Conservation (phyloP, 2,113 vertebrate genomes). For the Rhegmatorhina hoffmannsi region DNA sequence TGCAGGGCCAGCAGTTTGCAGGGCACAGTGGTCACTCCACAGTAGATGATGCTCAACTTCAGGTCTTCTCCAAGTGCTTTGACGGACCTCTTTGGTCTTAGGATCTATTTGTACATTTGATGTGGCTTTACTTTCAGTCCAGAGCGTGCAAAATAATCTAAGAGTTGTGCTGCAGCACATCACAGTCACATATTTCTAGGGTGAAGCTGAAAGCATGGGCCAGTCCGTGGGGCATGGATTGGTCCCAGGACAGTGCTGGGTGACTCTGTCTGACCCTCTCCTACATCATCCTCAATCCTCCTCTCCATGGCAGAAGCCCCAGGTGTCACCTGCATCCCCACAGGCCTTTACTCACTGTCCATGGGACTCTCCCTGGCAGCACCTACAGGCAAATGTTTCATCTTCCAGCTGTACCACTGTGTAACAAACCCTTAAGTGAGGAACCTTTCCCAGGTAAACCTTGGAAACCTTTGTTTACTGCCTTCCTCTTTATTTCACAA, state of each 20-base stretch:
- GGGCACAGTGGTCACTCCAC: not conserved
- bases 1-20: not conserved
- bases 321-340: not conserved
- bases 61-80: not conserved
- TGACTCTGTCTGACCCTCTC: not conserved
- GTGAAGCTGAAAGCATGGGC: not conserved
- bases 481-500: not conserved
- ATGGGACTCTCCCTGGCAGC: not conserved
- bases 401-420: not conserved
- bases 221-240: not conserved
- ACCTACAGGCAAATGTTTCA: not conserved
- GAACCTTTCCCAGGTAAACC: not conserved
- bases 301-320: not conserved
- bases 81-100: not conserved
- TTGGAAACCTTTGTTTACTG: not conserved
- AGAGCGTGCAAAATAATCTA: not conserved
- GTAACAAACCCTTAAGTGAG: not conserved
- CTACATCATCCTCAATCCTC: not conserved
- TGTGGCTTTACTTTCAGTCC: not conserved
- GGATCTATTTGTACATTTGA: too few species aligned
- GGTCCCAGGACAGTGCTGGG: not conserved
- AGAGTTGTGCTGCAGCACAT: not conserved
- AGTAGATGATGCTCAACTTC: not conserved
- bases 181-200: not conserved
- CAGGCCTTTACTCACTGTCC: not conserved